Percentiles rank a stretch among this genome's conserved stretches.
phyloP scores from a whole-genome alignment of 1,140 invertebrate genomes.

The Trypoxylus dichotomus region DNA sequence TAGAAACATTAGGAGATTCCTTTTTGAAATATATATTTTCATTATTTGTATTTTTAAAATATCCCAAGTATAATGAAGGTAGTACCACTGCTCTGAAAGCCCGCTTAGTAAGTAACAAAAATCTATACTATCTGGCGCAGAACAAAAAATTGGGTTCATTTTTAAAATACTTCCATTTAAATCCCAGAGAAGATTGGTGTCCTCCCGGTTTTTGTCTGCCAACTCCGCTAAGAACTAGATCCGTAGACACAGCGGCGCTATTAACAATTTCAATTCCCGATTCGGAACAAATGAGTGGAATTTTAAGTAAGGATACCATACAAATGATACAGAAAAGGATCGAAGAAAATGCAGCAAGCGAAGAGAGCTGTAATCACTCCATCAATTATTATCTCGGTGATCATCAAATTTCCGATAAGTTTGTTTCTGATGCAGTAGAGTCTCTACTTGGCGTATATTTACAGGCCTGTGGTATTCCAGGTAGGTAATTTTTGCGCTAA shows the following conservation, averaged over 20 bases:
- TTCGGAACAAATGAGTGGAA: conserved; percentile 53
- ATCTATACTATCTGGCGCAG: conserved; percentile 69
- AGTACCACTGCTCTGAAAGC: conserved; percentile 74
- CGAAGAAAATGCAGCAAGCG: conserved; percentile 40
- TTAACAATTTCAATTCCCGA: conserved; percentile 55
- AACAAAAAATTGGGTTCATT: conserved; percentile 59
- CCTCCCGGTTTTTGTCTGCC: conserved; percentile 57
- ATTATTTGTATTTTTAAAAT: conserved; percentile 72
- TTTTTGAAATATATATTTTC: conserved; percentile 82
- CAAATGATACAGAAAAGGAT: conserved; percentile 34
- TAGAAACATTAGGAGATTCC: conserved; percentile 86
- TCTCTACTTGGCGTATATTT: conserved; percentile 81
- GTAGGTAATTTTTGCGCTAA: conserved; percentile 47
- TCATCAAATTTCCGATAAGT: conserved; percentile 63
- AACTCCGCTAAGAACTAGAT: background rate
- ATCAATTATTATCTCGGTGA: conserved; percentile 55
- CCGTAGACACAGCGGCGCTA: conserved; percentile 28
- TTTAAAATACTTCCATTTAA: conserved; percentile 67
- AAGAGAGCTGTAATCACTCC: conserved; percentile 46
- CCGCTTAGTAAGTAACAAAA: conserved; percentile 79
- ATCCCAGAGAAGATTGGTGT: conserved; percentile 67
- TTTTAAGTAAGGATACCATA: conserved; percentile 41
- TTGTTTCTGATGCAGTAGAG: conserved; percentile 80
- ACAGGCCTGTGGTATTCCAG: conserved; percentile 58
- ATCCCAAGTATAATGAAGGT: conserved; percentile 73